Percentiles rank a stretch among this genome's conserved stretches.
phyloP scores from a whole-genome alignment of 2,888 invertebrate genomes.

The Chymomyza procnemis region DNA sequence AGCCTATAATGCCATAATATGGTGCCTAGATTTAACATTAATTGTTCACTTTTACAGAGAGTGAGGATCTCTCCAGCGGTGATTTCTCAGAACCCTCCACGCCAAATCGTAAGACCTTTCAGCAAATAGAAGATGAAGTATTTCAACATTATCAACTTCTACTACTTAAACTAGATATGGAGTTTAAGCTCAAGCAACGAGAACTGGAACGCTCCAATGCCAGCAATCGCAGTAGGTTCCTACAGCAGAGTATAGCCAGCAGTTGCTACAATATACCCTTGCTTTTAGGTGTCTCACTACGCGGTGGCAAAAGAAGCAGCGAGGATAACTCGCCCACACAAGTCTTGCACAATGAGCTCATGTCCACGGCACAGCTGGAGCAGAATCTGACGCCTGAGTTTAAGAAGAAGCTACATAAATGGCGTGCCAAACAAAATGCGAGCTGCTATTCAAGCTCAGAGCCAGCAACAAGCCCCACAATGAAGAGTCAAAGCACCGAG shows the following conservation, averaged over 20 bases:
- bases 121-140: conserved; percentile 82
- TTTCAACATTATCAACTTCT: conserved; percentile 85
- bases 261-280: not conserved
- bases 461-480: conserved; percentile 58
- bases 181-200: conserved; percentile 85
- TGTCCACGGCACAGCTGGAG: conserved; percentile 79
- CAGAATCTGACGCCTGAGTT: conserved; percentile 89
- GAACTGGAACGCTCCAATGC: conserved; percentile 78
- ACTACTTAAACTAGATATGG: conserved; percentile 85
- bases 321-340: conserved; percentile 74
- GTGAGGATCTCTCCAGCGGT: conserved; percentile 79
- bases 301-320: conserved; percentile 56
- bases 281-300: conserved; percentile 7
- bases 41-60: conserved; percentile 56
- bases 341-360: conserved; percentile 60
- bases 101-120: conserved; percentile 74
- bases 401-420: conserved; percentile 90
- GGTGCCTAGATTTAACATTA: not conserved
- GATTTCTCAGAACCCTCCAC: conserved; percentile 79
- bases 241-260: conserved; percentile 12
- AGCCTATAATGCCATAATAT: not conserved
- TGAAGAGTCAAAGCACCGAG: conserved; percentile 67
- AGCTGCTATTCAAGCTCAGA: conserved; percentile 60
- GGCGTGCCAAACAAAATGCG: conserved; percentile 83
- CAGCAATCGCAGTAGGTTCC: conserved; percentile 64